Evolutionary conservation across 1,140 invertebrate genomes (phyloP).

Genomic region (Neodiprion lecontei): DNA sequence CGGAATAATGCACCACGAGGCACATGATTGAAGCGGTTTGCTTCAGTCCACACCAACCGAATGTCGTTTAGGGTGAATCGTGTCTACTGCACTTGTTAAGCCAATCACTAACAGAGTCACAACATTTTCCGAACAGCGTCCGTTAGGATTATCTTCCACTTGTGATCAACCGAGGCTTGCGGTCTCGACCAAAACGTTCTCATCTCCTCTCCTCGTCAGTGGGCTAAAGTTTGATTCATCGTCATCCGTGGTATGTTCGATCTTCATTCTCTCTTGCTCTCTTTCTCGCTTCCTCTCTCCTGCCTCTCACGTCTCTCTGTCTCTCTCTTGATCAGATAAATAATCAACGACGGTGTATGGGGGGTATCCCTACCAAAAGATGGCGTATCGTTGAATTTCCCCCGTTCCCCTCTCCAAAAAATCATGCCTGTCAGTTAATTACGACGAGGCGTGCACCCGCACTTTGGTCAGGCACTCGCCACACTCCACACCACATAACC

Average conservation of each 20-base stretch:
- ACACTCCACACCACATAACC: not conserved
- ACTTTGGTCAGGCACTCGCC: not conserved
- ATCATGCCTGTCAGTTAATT: conserved; percentile 1
- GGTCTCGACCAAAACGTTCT: not conserved
- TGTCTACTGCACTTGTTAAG: not conserved
- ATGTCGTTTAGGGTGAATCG: too few relatives aligned
- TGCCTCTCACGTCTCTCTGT: not conserved
- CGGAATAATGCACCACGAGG: not conserved
- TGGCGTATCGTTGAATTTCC: not conserved
- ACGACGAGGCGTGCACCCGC: not conserved
- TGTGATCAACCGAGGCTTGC: too few relatives aligned
- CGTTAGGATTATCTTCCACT: too few relatives aligned
- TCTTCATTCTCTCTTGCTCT: not conserved
- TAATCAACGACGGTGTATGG: not conserved
- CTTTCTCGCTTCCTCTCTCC: not conserved
- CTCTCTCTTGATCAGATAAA: not conserved
- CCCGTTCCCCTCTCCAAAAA: not conserved
- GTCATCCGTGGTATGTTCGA: not conserved
- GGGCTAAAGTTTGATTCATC: not conserved
- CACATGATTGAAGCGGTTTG: not conserved
- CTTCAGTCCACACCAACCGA: too few relatives aligned
- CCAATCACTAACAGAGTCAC: not conserved
- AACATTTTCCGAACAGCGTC: too few relatives aligned
- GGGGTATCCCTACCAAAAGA: not conserved
- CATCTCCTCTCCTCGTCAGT: not conserved